Evolutionary conservation across 2,113 vertebrate species (phyloP).

Genomic region (Misgurnus mizolepis): DNA sequence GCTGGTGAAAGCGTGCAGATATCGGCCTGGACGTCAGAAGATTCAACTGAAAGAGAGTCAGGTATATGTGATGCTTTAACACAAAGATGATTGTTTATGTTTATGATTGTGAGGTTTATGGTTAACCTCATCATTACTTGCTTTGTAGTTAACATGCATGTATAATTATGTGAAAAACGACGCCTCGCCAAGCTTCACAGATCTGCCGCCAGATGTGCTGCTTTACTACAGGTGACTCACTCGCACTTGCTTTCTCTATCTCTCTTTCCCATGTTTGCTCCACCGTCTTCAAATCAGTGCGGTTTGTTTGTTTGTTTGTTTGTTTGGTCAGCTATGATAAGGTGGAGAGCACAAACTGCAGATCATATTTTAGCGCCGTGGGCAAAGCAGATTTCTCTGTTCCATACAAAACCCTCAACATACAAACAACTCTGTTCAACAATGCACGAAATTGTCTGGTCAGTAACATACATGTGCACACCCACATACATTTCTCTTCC

Average conservation of each 20-base stretch:
- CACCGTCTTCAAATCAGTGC: not conserved
- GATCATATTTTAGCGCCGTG: conserved; percentile 57
- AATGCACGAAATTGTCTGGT: conserved; percentile 38
- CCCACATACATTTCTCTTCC: not conserved
- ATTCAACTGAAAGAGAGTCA: conserved; percentile 61
- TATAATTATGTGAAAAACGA: conserved; percentile 58
- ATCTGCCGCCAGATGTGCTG: conserved; percentile 70
- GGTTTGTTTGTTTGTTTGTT: conserved; percentile 8
- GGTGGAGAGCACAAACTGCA: conserved; percentile 55
- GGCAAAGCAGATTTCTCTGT: conserved; percentile 63
- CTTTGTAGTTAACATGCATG: conserved; percentile 70
- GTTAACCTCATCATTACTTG: not conserved
- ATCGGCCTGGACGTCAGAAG: conserved; percentile 43
- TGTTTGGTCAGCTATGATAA: conserved; percentile 51
- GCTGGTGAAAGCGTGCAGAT: conserved; percentile 57
- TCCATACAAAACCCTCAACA: conserved; percentile 57
- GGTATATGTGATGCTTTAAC: conserved; percentile 43
- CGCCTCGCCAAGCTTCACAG: conserved; percentile 51
- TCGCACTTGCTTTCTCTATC: too few species aligned
- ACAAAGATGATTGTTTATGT: not conserved
- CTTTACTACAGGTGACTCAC: conserved; percentile 67
- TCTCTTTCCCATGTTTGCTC: too few species aligned
- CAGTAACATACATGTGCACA: not conserved
- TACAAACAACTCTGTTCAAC: conserved; percentile 23
- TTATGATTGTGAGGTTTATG: not conserved